Base-by-base conservation (phyloP, 2,888 invertebrate genomes). In the Sialis lutaria region DNA sequence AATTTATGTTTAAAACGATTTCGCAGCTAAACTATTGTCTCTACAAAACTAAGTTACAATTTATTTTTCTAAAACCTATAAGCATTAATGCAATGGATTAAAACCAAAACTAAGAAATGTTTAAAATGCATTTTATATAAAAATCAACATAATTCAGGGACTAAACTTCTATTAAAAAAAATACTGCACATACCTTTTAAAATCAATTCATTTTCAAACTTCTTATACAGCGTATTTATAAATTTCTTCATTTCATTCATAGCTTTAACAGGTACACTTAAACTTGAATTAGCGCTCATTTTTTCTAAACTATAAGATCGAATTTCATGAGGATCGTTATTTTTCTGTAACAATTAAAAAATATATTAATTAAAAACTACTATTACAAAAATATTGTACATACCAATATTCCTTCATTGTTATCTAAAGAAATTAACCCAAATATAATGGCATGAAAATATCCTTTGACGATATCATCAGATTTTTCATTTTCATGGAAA, bases 391-490 rank as follows among this genome's bases (percentile, higher is more conserved):
- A 41, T 31, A 12, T 9, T 39, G 12, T 8, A 31, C 47, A 35
- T 45, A 41, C 41, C 41, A 39, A 44, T 7, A 42, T 10, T 22
- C 34, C 5, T 41, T 59, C 52, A 48, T 64, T 64, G 45, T 60
- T 62, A 44, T 60, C 54, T 49, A 59, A 60, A 13, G 64, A 61
- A 10, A 60, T 62, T 44, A 68, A 55, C 44, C 68, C 72, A 13
- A 75, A 64, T 46, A 82, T 58, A 31, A 76, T 71, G 5, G 81
- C 79, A 56, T 84, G 77, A 53, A 79, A 80, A 59, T 81, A 84
- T 5, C 77, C 77, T 56, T 74, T 69, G 7, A 86, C 57, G n/a
- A 80, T 65, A 53, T 79, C 76, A 44, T 63, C 61, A 1, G 70
- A 57, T 0, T 56, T 58, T 22, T 72, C 69, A n/a, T 68, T 61